These are phyloP conservation scores for Maniola hyperantus DNA, from an alignment of 2,888 invertebrate genomes.

Conservation along the genomic window DNA sequence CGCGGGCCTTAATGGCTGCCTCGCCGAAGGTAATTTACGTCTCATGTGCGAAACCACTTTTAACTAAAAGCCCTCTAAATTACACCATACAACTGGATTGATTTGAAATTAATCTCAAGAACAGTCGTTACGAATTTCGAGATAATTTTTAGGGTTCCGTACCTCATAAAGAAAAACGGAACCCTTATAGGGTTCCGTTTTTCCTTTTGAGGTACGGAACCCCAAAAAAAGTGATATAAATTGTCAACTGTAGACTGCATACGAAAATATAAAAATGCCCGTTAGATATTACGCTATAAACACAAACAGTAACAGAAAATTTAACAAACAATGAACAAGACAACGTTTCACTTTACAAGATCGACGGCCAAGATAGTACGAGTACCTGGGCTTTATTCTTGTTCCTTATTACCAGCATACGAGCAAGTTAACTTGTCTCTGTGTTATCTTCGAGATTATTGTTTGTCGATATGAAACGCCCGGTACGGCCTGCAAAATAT, in stretches of 20 bases:
- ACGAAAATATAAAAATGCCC: no score
- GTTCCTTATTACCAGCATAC: constrained; percentile 69
- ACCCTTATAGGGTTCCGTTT: no score
- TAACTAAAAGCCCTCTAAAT: constrained; percentile 80
- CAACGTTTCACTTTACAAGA: constrained; percentile 79
- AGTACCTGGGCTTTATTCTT: constrained; percentile 67
- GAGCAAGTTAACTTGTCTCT: constrained; percentile 77
- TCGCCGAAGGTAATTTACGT: constrained; percentile 76
- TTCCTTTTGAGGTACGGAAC: no score
- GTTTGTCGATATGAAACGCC: constrained; percentile 65
- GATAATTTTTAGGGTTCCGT: constrained; percentile 44
- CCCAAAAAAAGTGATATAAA: no score
- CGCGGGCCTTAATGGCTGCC: constrained; percentile 74
- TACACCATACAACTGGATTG: constrained; percentile 74
- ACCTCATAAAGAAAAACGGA: no score
- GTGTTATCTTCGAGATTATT: constrained; percentile 74
- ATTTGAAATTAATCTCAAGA: constrained; percentile 73
- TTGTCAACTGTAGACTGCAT: no score
- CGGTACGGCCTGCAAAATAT: constrained; percentile 44
- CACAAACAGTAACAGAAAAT: constrained; percentile 38
- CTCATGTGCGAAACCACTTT: constrained; percentile 79
- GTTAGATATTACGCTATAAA: constrained; percentile 17
- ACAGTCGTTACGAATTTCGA: constrained; percentile 36
- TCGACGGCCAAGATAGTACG: constrained; percentile 69
- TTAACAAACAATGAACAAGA: constrained; percentile 62